Conservation (phyloP, 1,140 invertebrate species). For the Drosophila pseudoobscura region DNA sequence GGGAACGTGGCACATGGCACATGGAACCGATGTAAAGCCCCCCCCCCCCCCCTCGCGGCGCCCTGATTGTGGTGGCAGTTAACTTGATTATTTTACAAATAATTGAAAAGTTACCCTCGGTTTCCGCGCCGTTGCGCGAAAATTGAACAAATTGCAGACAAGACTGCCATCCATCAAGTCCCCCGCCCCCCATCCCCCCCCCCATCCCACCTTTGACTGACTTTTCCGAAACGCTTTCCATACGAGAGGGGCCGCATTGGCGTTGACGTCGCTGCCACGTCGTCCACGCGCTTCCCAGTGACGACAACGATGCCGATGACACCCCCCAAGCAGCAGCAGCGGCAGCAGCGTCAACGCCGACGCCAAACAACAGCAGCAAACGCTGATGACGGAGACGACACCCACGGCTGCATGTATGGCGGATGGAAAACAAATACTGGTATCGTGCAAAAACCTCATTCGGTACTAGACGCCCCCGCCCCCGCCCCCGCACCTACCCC, state of each 20-base stretch:
- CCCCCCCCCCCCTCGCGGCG: background rate
- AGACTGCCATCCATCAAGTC: constrained; percentile 20
- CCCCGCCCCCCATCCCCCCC: background rate
- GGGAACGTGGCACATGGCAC: constrained; percentile 15
- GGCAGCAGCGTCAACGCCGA: constrained; percentile 19
- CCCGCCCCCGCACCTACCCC: constrained; percentile 3
- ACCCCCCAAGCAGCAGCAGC: constrained; percentile 10
- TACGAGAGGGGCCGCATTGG: constrained; percentile 23
- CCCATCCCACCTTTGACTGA: background rate
- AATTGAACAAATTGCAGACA: constrained; percentile 66
- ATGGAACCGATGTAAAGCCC: constrained; percentile 24
- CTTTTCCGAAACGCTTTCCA: constrained; percentile 35
- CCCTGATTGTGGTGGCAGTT: constrained; percentile 64
- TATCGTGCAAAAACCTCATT: constrained; percentile 49
- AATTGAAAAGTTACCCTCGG: constrained; percentile 71
- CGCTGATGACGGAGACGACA: constrained; percentile 41
- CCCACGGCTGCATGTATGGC: constrained; percentile 22
- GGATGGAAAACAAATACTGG: constrained; percentile 36
- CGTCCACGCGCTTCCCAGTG: constrained; percentile 34
- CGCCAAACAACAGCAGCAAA: constrained; percentile 33
- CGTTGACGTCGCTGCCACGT: constrained; percentile 25
- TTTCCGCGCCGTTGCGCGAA: constrained; percentile 51
- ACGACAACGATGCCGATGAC: constrained; percentile 71
- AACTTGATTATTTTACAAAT: constrained; percentile 80
- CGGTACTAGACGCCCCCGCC: constrained; percentile 15